phyloP scores from a whole-genome alignment of 2,888 invertebrate species.

The Diplolepis rosae region DNA sequence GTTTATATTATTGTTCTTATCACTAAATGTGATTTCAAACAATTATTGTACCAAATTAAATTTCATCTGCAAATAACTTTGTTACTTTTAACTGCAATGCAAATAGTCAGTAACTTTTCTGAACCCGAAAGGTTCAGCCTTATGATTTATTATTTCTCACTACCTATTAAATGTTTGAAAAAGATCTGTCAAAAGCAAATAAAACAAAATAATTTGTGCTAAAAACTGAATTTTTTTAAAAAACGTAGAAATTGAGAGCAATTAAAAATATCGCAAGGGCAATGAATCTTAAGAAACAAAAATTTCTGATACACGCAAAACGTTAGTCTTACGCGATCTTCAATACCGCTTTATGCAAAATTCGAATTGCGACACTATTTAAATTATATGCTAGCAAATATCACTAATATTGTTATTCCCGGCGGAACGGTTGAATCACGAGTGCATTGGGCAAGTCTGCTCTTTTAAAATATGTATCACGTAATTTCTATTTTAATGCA shows the following conservation, averaged over 20 bases:
- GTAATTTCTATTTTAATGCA: not conserved
- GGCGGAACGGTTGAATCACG: not conserved
- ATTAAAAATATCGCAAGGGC: not conserved
- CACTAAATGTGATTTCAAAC: too few relatives aligned
- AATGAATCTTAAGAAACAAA: constrained; percentile 39
- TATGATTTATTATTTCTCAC: too few relatives aligned
- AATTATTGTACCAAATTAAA: too few relatives aligned
- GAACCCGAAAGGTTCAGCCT: not conserved
- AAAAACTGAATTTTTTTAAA: not conserved
- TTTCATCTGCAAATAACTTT: constrained; percentile 1
- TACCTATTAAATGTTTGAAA: too few relatives aligned
- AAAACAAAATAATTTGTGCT: not conserved
- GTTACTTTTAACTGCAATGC: not conserved
- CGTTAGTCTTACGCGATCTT: constrained; percentile 43
- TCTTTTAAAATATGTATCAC: not conserved
- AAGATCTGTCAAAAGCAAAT: too few relatives aligned
- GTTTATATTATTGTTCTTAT: too few relatives aligned
- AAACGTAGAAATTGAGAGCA: not conserved
- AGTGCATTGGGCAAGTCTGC: not conserved
- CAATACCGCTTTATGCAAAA: not conserved
- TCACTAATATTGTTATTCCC: not conserved
- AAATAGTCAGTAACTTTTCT: not conserved
- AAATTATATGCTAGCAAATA: not conserved
- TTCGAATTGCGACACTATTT: not conserved
- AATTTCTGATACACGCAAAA: constrained; percentile 43